Evolutionary conservation across 2,888 invertebrate genomes (phyloP).

Genomic region (Artemia sinica): DNA sequence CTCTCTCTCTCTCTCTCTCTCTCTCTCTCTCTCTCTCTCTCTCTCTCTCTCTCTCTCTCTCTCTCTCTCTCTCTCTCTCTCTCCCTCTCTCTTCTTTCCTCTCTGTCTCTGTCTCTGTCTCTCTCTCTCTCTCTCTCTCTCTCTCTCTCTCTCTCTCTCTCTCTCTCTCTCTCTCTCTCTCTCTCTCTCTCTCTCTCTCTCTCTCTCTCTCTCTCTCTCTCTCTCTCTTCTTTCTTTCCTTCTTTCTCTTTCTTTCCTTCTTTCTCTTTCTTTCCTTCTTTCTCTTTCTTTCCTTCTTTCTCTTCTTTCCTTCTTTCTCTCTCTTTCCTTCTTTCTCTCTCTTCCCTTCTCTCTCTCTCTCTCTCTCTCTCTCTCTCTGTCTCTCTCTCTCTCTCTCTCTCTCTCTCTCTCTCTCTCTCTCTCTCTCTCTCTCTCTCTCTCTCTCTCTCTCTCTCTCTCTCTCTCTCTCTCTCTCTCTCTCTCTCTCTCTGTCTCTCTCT

Average conservation of each 20-base stretch:
- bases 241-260: slow-evolving; percentile 35
- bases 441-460: slow-evolving; percentile 9
- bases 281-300: slow-evolving; percentile 23
- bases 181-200: slow-evolving; percentile 12
- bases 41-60: slow-evolving; percentile 28
- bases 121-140: slow-evolving; percentile 7
- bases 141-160: neutral
- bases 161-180: slow-evolving; percentile 10
- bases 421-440: slow-evolving; percentile 12
- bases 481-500: slow-evolving; percentile 7
- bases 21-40: slow-evolving; percentile 38
- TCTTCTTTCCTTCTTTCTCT: slow-evolving; percentile 23
- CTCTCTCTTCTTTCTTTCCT: neutral
- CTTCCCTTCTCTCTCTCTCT: slow-evolving; percentile 16
- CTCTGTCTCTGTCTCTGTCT: slow-evolving; percentile 21
- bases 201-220: slow-evolving; percentile 12
- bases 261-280: slow-evolving; percentile 34
- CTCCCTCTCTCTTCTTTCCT: slow-evolving; percentile 23
- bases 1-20: slow-evolving; percentile 27
- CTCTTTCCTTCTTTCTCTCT: slow-evolving; percentile 24
- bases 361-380: slow-evolving; percentile 3
- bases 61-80: slow-evolving; percentile 24
- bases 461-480: neutral
- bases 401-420: slow-evolving; percentile 12
- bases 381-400: slow-evolving; percentile 3